Base-by-base conservation (phyloP, 2,888 invertebrate genomes). In the Lithosia quadra region DNA sequence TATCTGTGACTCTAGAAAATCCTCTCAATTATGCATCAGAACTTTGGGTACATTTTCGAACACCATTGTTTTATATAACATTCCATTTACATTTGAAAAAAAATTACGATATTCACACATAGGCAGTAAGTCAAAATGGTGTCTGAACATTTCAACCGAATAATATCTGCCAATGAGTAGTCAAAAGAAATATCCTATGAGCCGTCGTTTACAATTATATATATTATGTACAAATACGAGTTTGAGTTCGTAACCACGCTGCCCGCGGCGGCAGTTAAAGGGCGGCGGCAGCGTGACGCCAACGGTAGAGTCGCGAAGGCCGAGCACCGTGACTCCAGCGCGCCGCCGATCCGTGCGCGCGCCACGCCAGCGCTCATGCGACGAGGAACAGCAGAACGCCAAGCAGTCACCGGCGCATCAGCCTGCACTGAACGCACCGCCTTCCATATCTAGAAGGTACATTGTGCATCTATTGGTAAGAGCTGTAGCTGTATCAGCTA, bases 281-380 rank as follows among this genome's bases (percentile, higher is more conserved):
- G 97, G 97, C 81, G 95, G 95, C 81, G 95, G 95, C 89, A 96
- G 89, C 91, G 92, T 92, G 73, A 95, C 95, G 60, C 95, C 95
- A 43, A 93, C 95, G 72, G 90, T 95, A 70, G 96, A 96, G 95
- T 94, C 93, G 55, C 89, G 96, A 73, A 95, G 96, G 77, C 95
- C 96, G 68, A 97, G 97, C 91, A 95, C 96, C 63, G 97, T 96
- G 65, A 84, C 96, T 90, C 94, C 94, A 18, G 87, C 92, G 92
- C 83, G 96, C 88, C 89, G 97, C 91, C 91, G 96, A 94, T 89
- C 96, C 88, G 83, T 96, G 95, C 87, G 96, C 95, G 89, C 96
- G 95, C 90, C 92, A 93, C 89, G 98, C 18, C 98, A 98, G 87
- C 97, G 97, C 88, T 98, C 98, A 85, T 98, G 97, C 88, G 98